Percentiles rank a stretch among this genome's conserved stretches.
These are phyloP conservation scores for Thyatira batis DNA, from an alignment of 2,888 invertebrate species.

Conservation along the genomic window DNA sequence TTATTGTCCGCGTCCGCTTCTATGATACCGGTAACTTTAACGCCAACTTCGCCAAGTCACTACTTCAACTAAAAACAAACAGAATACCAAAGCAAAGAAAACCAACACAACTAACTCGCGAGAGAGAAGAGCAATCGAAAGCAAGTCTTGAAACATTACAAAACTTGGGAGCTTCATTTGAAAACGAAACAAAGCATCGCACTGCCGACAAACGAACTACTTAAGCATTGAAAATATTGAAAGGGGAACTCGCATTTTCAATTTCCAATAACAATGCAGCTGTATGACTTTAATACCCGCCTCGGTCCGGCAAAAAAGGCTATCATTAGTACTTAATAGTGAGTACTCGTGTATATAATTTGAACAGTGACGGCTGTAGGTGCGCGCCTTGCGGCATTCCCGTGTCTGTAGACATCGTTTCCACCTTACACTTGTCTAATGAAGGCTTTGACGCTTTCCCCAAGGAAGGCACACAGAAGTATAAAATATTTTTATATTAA, in stretches of 20 bases:
- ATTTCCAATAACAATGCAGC: slow-evolving; percentile 50
- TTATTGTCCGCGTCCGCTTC: slow-evolving; percentile 26
- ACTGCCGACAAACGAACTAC: slow-evolving; percentile 51
- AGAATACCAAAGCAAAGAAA: slow-evolving; percentile 31
- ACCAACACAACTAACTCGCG: slow-evolving; percentile 22
- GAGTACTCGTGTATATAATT: slow-evolving; percentile 1
- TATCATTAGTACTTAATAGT: slow-evolving; percentile 35
- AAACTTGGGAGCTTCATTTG: slow-evolving; percentile 45
- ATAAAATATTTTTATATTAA: slow-evolving; percentile 15
- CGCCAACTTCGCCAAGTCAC: slow-evolving; percentile 31
- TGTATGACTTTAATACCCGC: slow-evolving; percentile 22
- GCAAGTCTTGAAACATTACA: slow-evolving; percentile 34
- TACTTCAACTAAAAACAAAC: slow-evolving; percentile 41
- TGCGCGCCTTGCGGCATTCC: slow-evolving; percentile 35
- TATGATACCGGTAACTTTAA: slow-evolving; percentile 35
- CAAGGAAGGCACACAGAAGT: slow-evolving; percentile 30
- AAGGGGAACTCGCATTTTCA: slow-evolving; percentile 40
- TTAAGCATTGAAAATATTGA: slow-evolving; percentile 55
- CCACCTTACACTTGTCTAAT: slow-evolving; percentile 48
- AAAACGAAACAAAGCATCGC: slow-evolving; percentile 50
- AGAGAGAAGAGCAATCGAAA: slow-evolving; percentile 46
- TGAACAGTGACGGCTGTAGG: slow-evolving; percentile 21
- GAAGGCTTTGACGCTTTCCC: slow-evolving; percentile 51
- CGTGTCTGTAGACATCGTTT: slow-evolving; percentile 31
- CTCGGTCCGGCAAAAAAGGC: slow-evolving; percentile 23